phyloP scores from a whole-genome alignment of 30 jellyfish, hydroid and myxozoan species.

The Rhopilema esculentum region DNA sequence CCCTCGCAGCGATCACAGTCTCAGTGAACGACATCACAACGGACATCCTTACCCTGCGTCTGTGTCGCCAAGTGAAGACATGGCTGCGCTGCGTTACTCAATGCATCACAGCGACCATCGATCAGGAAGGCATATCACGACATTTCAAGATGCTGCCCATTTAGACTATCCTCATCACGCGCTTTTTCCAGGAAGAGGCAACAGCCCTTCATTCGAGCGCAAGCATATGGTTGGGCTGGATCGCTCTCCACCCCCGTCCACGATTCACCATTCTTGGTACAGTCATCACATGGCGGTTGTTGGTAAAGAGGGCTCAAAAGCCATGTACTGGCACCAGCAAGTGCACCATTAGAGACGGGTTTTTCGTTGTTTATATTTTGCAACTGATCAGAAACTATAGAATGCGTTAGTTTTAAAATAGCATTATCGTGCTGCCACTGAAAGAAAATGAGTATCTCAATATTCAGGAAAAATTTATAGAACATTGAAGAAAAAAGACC shows the following conservation, averaged over 20 bases:
- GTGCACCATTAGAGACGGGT: slow-evolving; percentile 23
- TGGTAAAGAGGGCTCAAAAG: slow-evolving; percentile 33
- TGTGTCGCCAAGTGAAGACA: background rate
- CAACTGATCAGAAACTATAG: background rate
- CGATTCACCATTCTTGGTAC: slow-evolving; percentile 38
- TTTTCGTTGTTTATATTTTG: background rate
- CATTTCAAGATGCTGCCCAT: slow-evolving; percentile 15
- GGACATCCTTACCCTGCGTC: background rate
- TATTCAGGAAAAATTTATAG: background rate
- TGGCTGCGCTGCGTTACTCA: background rate
- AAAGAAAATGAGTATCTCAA: background rate
- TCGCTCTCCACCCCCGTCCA: slow-evolving; percentile 19
- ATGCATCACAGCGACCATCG: slow-evolving; percentile 27
- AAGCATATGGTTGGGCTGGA: background rate
- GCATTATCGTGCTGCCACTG: background rate
- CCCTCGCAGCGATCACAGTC: background rate
- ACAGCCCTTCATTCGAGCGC: slow-evolving; percentile 26
- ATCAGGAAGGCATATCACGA: background rate
- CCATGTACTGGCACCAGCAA: slow-evolving; percentile 42
- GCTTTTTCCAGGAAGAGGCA: background rate
- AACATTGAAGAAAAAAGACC: background rate
- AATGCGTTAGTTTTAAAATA: background rate
- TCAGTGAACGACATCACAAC: background rate
- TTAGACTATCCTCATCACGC: slow-evolving; percentile 33
- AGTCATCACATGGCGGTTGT: slow-evolving; percentile 9